Evolutionary conservation across 2,888 invertebrate species (phyloP), one percentile per base, ranked within the genome.

Genomic region (Deilephila porcellus): DNA sequence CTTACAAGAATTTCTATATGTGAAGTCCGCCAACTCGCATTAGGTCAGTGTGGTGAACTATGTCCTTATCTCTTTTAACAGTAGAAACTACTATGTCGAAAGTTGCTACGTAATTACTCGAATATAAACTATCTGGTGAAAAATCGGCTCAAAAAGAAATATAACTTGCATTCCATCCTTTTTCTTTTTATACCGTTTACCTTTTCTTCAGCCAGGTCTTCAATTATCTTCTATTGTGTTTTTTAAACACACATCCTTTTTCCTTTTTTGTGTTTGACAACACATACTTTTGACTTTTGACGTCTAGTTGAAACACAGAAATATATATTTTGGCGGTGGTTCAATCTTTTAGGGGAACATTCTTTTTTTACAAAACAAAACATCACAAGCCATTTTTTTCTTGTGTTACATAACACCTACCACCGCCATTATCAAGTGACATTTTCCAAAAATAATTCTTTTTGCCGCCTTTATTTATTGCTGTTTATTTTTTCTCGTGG

Each of bases 331-430:
- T 53, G 70, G 71, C 73, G 73, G 73, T 74, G 60, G 70, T 86
- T 73, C 72, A 78, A 86, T 80, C 88, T 89, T 85, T 84, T 87
- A 88, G 32, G 87, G 88, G 87, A 77, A 75, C 80, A 80, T 87
- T 88, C 91, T 91, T 89, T 88, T 91, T 89, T 87, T 86, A 89
- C 85, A 90, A 90, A 90, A 89, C 79, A 83, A 88, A 88, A 86
- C 83, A 84, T 80, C 92, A 90, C 93, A 90, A 93, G 93, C 76
- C 76, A 77, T 72, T 93, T 88, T 93, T 93, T 93, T 93, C 93
- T 90, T 87, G 92, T 84, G 92, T 93, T 91, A 93, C 92, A 92
- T 86, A 77, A 79, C 37, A 62, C 78, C 76, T 74, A 77, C 87
- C 87, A 88, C 90, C 91, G 92, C 92, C 91, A 67, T 82, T 81